Evolutionary conservation across 2,888 invertebrate genomes (phyloP), one percentile per base, ranked within the genome.

Genomic region (Mesoligia furuncula): DNA sequence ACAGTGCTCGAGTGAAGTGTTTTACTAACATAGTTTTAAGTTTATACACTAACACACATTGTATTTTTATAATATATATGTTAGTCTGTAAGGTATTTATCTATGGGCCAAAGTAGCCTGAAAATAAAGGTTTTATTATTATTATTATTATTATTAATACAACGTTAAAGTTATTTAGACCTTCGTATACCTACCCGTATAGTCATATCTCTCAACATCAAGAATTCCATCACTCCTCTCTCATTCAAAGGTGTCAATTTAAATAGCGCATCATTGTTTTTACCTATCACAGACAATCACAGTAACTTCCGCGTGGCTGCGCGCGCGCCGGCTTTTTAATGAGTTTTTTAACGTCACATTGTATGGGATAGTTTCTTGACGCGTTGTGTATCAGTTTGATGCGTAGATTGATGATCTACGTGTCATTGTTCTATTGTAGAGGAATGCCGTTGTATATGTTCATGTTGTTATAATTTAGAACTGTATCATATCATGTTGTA

Each of bases 231-330:
- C 67, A 54, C 51, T 76, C 27, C 6, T 81, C 64, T 75, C 71
- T 36, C 73, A 57, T n/a, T 77, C 61, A 42, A 59, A 79, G 69
- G 74, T 73, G 83, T 77, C 86, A 73, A 82, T 87, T 80, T 81
- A 84, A 87, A 87, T 81, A 78, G 66, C 73, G 68, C 72, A 83
- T 82, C 86, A 83, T 82, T 86, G 87, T 87, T 87, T 87, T 84
- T 87, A 68, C 72, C 36, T 62, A 65, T 71, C 79, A 75, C n/a
- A 72, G 69, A 71, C 83, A 79, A 83, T 81, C 79, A 64, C n/a
- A 71, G 27, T 9, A 27, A 61, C 86, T 87, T 86, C 88, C 88
- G 87, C 88, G 79, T 87, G 57, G 70, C 66, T 70, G 79, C 71
- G 79, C 79, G 71, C 42, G 81, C 86, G 81, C 82, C 39, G 75